Percentiles rank a stretch among this genome's conserved stretches.
Evolutionary conservation across 1,140 invertebrate species (phyloP).

Genomic region (Adoxophyes honmai): DNA sequence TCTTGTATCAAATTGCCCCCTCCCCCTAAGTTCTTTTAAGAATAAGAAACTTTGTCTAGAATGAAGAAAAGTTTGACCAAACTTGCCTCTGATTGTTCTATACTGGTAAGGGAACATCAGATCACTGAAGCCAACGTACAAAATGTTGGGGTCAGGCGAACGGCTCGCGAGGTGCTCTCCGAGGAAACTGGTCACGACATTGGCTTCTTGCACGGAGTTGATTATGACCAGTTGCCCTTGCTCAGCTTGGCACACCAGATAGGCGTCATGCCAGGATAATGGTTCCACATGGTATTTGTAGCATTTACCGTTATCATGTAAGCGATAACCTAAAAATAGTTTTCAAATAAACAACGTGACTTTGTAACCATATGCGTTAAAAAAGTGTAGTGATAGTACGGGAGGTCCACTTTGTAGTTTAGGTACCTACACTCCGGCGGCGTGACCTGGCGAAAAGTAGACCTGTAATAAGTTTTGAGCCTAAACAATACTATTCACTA

Average conservation of each 20-base stretch:
- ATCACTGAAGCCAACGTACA: slow-evolving; percentile 53
- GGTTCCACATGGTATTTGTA: slow-evolving; percentile 57
- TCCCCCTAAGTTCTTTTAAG: too few relatives aligned
- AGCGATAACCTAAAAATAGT: slow-evolving; percentile 37
- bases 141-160: slow-evolving; percentile 44
- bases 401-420: too few relatives aligned
- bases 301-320: slow-evolving; percentile 46
- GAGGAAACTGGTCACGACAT: slow-evolving; percentile 39
- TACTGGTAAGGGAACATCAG: slow-evolving; percentile 44
- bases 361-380: neutral
- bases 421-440: too few relatives aligned
- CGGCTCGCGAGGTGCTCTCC: slow-evolving; percentile 42
- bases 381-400: too few relatives aligned
- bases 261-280: slow-evolving; percentile 52
- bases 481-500: too few relatives aligned
- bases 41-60: too few relatives aligned
- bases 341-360: too few relatives aligned
- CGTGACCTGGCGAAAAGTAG: too few relatives aligned
- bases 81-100: slow-evolving; percentile 45
- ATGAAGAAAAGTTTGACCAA: too few relatives aligned
- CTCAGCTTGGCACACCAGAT: slow-evolving; percentile 46
- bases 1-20: too few relatives aligned
- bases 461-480: too few relatives aligned
- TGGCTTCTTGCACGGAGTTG: slow-evolving; percentile 54
- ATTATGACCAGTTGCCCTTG: slow-evolving; percentile 51